Evolutionary conservation across 2,888 invertebrate species (phyloP).

Genomic region (Aplocera efformata): DNA sequence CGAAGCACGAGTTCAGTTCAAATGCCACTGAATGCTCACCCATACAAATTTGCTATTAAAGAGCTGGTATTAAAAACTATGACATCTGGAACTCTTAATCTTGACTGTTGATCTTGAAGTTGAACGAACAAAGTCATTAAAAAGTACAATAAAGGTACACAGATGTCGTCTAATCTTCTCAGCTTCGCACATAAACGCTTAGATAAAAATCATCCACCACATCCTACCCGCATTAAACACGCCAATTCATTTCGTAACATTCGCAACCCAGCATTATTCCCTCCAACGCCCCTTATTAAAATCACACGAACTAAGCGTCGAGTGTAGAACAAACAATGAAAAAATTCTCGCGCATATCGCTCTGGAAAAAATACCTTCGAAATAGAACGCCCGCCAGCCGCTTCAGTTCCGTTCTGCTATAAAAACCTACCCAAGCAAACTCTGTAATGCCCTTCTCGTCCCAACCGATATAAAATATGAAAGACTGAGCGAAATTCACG

Average conservation of each 20-base stretch:
- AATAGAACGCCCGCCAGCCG: constrained; percentile 61
- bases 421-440: constrained; percentile 76
- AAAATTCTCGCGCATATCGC: constrained; percentile 51
- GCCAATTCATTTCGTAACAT: constrained; percentile 40
- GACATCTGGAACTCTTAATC: too few relatives aligned
- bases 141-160: too few relatives aligned
- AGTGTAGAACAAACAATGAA: constrained; percentile 63
- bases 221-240: constrained; percentile 33
- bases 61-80: too few relatives aligned
- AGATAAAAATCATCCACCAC: constrained; percentile 24
- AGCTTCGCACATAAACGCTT: constrained; percentile 12
- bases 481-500: constrained; percentile 73
- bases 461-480: constrained; percentile 78
- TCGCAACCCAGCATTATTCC: constrained; percentile 39
- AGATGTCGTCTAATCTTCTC: not conserved
- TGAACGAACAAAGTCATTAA: too few relatives aligned
- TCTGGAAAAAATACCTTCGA: constrained; percentile 62
- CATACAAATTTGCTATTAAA: too few relatives aligned
- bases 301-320: constrained; percentile 60
- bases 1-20: too few relatives aligned
- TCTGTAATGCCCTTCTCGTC: constrained; percentile 71
- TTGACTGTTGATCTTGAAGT: too few relatives aligned
- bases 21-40: too few relatives aligned
- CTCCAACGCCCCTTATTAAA: constrained; percentile 54
- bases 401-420: constrained; percentile 59